These are phyloP conservation scores for Rafetus swinhoei DNA, from an alignment of 2,113 vertebrate genomes.

Conservation along the genomic window DNA sequence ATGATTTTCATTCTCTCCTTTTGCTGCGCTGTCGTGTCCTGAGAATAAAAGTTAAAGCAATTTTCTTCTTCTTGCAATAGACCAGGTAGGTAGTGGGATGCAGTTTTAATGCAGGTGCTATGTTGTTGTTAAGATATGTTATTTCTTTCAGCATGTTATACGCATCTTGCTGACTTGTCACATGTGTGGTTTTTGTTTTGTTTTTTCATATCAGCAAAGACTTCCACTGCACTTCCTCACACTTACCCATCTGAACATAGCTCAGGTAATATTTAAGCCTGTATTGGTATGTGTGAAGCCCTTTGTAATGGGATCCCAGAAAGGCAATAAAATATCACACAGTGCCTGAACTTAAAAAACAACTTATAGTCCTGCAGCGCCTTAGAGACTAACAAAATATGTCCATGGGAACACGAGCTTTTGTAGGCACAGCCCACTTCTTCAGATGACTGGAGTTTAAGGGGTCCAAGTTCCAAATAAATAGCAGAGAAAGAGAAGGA, in stretches of 20 bases:
- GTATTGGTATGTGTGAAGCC: background rate
- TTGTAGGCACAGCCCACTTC: too few relatives aligned
- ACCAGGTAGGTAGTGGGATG: background rate
- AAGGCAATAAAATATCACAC: background rate
- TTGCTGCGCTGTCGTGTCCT: background rate
- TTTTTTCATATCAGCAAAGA: background rate
- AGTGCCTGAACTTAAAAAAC: too few relatives aligned
- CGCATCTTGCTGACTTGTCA: background rate
- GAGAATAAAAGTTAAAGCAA: background rate
- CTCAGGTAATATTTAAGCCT: background rate
- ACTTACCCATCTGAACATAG: background rate
- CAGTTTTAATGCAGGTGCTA: background rate
- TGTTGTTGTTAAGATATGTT: background rate
- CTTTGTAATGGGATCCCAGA: background rate
- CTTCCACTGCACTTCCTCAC: background rate
- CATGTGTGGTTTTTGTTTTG: background rate
- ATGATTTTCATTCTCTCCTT: background rate
- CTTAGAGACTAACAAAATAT: too few relatives aligned
- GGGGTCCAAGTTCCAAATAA: too few relatives aligned
- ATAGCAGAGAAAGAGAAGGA: too few relatives aligned
- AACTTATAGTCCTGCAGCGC: too few relatives aligned
- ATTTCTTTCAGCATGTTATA: background rate
- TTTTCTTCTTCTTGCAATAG: background rate
- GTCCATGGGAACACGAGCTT: too few relatives aligned
- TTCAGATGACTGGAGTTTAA: too few relatives aligned